These are phyloP conservation scores for Zygogramma bicolorata DNA, from an alignment of 2,888 invertebrate genomes.

Conservation along the genomic window DNA sequence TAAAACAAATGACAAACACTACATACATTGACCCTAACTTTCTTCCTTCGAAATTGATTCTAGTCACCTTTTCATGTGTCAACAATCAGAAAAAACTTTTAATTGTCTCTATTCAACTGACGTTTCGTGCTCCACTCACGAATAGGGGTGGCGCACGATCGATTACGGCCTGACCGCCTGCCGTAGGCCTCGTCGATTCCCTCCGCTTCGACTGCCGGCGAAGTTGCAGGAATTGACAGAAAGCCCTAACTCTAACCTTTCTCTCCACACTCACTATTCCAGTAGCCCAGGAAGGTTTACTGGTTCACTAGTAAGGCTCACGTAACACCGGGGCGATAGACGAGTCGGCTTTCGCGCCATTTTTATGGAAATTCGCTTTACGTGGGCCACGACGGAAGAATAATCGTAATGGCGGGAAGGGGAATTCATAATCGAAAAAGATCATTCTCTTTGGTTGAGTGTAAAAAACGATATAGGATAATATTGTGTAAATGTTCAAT, in stretches of 20 bases:
- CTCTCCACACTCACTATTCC: constrained; percentile 36
- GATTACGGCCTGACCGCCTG: constrained; percentile 23
- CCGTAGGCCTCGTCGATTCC: constrained; percentile 25
- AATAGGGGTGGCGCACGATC: not conserved
- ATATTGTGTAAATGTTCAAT: too few relatives aligned
- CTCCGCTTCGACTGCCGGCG: constrained; percentile 32
- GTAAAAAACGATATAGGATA: too few relatives aligned
- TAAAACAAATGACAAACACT: too few relatives aligned
- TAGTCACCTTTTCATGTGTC: too few relatives aligned
- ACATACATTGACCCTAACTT: too few relatives aligned
- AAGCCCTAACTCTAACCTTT: constrained; percentile 42
- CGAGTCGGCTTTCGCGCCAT: constrained; percentile 20
- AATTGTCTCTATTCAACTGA: too few relatives aligned
- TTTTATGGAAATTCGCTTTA: constrained; percentile 22
- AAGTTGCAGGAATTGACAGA: constrained; percentile 45
- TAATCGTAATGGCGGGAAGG: not conserved
- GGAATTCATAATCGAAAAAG: not conserved
- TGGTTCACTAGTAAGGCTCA: constrained; percentile 36
- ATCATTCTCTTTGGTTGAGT: too few relatives aligned
- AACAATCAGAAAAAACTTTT: too few relatives aligned
- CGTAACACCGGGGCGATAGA: not conserved
- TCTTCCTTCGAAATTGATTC: too few relatives aligned
- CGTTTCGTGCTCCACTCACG: not conserved
- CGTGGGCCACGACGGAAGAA: not conserved
- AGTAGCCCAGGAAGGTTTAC: constrained; percentile 41